These are phyloP conservation scores for Microtus ochrogaster DNA, from an alignment of 2,113 vertebrate genomes.

Conservation along the genomic window DNA sequence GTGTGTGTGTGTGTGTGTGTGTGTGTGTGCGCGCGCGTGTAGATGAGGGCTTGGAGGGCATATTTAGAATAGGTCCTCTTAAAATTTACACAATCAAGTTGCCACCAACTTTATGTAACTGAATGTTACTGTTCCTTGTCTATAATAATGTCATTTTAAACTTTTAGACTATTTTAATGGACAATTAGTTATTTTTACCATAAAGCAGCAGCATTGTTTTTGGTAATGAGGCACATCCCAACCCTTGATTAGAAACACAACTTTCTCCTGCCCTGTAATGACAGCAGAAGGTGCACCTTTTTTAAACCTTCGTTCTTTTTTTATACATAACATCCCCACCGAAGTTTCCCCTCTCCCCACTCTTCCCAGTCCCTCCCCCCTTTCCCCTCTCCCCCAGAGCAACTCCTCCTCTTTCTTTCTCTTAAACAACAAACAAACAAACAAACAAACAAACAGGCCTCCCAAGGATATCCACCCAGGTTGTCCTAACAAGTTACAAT, in stretches of 20 bases:
- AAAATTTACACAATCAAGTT: not conserved
- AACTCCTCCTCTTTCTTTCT: not conserved
- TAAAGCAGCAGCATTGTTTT: conserved; percentile 3
- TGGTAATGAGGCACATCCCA: not conserved
- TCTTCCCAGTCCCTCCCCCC: too few relatives aligned
- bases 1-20: not conserved
- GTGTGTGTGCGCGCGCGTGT: not conserved
- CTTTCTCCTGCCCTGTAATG: not conserved
- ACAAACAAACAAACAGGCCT: not conserved
- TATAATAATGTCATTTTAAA: conserved; percentile 2
- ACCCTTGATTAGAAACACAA: not conserved
- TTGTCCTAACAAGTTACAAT: not conserved
- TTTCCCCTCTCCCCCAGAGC: too few relatives aligned
- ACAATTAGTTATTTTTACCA: conserved; percentile 25
- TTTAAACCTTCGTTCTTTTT: not conserved
- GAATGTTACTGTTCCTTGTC: not conserved
- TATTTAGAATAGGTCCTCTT: not conserved
- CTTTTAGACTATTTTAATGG: conserved; percentile 21
- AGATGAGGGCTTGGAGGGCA: not conserved
- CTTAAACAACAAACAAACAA: not conserved
- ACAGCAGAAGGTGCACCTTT: not conserved
- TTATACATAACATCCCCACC: not conserved
- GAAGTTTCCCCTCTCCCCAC: not conserved
- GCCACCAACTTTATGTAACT: not conserved
- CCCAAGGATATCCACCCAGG: not conserved